These are phyloP conservation scores for Hucho hucho DNA, from an alignment of 2,113 vertebrate genomes.

Conservation along the genomic window DNA sequence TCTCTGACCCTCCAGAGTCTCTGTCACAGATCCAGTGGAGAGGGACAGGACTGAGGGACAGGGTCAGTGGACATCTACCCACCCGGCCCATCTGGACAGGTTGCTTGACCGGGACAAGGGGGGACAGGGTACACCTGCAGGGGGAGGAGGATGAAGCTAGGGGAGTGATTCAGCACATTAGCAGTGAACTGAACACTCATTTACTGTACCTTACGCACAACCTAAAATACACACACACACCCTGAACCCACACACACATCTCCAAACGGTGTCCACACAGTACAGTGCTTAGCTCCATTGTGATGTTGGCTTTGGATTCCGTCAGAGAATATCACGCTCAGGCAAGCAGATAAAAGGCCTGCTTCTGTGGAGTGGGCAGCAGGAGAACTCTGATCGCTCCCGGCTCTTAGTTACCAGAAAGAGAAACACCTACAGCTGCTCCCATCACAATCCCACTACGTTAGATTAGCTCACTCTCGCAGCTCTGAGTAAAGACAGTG, in stretches of 20 bases:
- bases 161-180: conserved; percentile 25
- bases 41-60: background rate
- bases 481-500: background rate
- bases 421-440: background rate
- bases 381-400: background rate
- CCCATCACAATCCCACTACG: background rate
- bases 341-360: background rate
- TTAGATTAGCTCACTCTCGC: background rate
- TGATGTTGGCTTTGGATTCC: background rate
- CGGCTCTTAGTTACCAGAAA: background rate
- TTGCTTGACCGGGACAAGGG: background rate
- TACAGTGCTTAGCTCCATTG: background rate
- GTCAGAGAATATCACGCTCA: background rate
- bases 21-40: conserved; percentile 5
- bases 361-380: background rate
- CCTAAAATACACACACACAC: background rate
- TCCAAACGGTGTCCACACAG: background rate
- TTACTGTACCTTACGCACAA: background rate
- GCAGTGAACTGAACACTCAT: background rate
- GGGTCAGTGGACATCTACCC: conserved; percentile 15
- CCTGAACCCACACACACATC: background rate
- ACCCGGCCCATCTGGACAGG: conserved; percentile 27
- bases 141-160: conserved; percentile 1
- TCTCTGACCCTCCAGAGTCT: background rate
- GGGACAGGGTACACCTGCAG: conserved; percentile 19